Evolutionary conservation across 2,888 invertebrate genomes (phyloP).

Genomic region (Pecten maximus): DNA sequence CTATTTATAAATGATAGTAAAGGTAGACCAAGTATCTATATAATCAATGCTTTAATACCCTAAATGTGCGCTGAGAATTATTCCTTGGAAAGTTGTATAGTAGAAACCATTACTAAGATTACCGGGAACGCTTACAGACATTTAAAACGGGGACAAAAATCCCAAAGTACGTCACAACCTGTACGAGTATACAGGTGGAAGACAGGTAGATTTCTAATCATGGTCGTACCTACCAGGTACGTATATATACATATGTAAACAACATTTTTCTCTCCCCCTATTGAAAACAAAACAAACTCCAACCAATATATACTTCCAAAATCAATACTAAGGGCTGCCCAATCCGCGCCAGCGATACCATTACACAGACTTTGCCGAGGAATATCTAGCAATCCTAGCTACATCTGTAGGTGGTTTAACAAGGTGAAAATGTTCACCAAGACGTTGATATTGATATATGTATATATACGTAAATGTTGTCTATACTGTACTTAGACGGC

Average conservation of each 20-base stretch:
- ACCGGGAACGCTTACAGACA: neutral
- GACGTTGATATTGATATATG: neutral
- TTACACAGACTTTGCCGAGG: neutral
- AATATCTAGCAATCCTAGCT: neutral
- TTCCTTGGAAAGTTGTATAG: neutral
- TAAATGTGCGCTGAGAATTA: neutral
- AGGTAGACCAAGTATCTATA: neutral
- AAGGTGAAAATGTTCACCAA: neutral
- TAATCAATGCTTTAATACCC: neutral
- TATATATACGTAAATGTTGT: neutral
- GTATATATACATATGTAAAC: neutral
- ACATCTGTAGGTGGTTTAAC: neutral
- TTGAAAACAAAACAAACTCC: slow-evolving; percentile 30
- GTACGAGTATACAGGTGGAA: neutral
- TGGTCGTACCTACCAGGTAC: neutral
- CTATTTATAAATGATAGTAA: neutral
- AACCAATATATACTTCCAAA: neutral
- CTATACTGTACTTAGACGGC: neutral
- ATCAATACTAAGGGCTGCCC: neutral
- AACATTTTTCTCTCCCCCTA: neutral
- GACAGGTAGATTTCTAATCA: slow-evolving; percentile 17
- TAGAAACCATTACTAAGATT: neutral
- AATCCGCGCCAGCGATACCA: neutral
- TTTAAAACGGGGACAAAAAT: neutral
- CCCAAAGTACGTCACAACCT: neutral